phyloP scores from a whole-genome alignment of 2,888 invertebrate genomes.

The Melanophora roralis region DNA sequence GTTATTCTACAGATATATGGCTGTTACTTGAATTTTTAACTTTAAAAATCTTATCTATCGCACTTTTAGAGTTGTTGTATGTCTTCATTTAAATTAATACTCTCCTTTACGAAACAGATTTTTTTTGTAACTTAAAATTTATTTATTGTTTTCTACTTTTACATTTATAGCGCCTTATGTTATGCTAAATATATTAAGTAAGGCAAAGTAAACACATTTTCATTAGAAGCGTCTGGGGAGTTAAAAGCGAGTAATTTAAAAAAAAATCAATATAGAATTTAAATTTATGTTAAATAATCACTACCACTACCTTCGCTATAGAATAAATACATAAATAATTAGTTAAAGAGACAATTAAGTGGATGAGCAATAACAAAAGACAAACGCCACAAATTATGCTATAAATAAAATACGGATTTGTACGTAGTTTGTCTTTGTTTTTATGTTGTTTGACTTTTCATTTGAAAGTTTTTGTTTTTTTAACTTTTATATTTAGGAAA shows the following conservation, averaged over 20 bases:
- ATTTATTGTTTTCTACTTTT: neutral
- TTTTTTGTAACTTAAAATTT: neutral
- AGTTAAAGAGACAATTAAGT: neutral
- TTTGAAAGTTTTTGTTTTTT: no score
- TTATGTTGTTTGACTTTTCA: no score
- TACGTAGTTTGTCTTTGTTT: no score
- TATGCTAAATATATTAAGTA: constrained; percentile 19
- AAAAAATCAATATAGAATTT: neutral
- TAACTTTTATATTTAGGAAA: no score
- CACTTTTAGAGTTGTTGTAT: no score
- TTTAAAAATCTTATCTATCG: no score
- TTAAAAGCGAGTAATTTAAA: neutral
- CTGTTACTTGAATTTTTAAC: no score
- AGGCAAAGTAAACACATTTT: constrained; percentile 15
- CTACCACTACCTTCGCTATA: neutral
- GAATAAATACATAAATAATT: neutral
- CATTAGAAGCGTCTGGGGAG: neutral
- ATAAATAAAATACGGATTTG: neutral
- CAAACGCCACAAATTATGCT: neutral
- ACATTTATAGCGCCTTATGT: neutral
- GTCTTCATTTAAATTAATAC: no score
- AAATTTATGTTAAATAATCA: neutral
- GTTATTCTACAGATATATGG: no score
- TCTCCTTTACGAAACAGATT: no score
- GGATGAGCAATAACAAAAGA: neutral